Evolutionary conservation across 2,888 invertebrate genomes (phyloP).

Genomic region (Augiades crinisus): DNA sequence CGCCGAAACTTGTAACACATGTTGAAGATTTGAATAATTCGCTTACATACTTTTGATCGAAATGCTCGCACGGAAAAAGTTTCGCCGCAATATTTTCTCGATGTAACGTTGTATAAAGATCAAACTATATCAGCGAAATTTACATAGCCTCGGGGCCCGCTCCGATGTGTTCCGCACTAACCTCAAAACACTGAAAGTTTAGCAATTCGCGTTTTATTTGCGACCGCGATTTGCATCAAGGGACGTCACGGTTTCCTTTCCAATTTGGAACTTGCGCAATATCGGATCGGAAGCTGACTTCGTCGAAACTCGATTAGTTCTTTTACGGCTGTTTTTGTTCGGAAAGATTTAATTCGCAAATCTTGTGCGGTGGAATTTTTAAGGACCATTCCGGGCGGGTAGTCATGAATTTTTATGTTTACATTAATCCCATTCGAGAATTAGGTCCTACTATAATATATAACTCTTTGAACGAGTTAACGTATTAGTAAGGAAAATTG

Average conservation of each 20-base stretch:
- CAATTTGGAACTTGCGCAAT: constrained; percentile 6
- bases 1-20: no score
- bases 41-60: constrained; percentile 14
- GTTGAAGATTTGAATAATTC: constrained; percentile 9
- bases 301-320: constrained; percentile 36
- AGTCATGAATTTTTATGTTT: not conserved
- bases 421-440: no score
- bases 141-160: constrained; percentile 30
- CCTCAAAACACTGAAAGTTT: constrained; percentile 59
- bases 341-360: constrained; percentile 1
- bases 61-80: constrained; percentile 4
- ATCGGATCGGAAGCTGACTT: constrained; percentile 37
- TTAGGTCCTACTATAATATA: no score
- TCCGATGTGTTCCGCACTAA: constrained; percentile 35
- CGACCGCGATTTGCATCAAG: constrained; percentile 62
- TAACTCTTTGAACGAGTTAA: no score
- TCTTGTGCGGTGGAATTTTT: not conserved
- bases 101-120: constrained; percentile 4
- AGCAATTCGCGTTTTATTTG: constrained; percentile 65
- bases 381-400: not conserved
- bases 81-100: constrained; percentile 6
- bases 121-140: constrained; percentile 18
- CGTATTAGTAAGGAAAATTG: no score
- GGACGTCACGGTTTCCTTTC: constrained; percentile 49
- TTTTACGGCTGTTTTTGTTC: constrained; percentile 35